Evolutionary conservation across 1,140 invertebrate species (phyloP), one percentile per base, ranked within the genome.

Genomic region (Phocides pigmalion): DNA sequence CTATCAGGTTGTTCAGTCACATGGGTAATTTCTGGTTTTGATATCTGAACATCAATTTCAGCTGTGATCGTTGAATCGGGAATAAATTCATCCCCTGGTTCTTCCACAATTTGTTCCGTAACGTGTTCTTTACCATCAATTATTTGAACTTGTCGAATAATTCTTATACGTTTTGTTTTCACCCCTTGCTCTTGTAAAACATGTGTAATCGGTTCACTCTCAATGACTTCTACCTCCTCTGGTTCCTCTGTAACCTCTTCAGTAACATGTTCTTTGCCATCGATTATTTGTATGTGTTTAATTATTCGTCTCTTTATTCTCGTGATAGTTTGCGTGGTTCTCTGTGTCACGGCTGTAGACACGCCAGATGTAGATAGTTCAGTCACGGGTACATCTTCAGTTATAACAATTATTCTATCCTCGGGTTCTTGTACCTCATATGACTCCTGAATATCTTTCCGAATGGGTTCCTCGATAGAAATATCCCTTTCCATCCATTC

Each of bases 101-200:
- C 94, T 84, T 96, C 94, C 63, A 95, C 87, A 0, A 95, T 85
- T 87, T 96, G 94, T 82, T 96, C 95, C 0, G 93, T 94, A 0
- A 95, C 92, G 49, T 94, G 93, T 86, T 96, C 94, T 89, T 96
- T 95, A 0, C 96, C 96, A 82, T 97, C 95, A 32, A 97, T 94
- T 3, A 97, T 94, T 0, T 94, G 94, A 2, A 96, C 92, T 79
- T 94, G 94, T 61, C 95, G 93, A 28, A 96, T 95, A 14, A 95
- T 94, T 66, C 92, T 94, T 14, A 95, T 93, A 42, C 92, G 93
- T 68, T 93, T 93, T 37, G 93, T 95, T 89, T 93, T 81, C 4
- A 79, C 39, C 12, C 76, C 81, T 73, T 81, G 76, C 19, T 82
- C 72, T 82, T 87, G 76, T 19, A 82, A 41, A 42, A 66, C 76